These are phyloP conservation scores for Leptarthrus brevirostris DNA, from an alignment of 2,888 invertebrate species.

Conservation along the genomic window DNA sequence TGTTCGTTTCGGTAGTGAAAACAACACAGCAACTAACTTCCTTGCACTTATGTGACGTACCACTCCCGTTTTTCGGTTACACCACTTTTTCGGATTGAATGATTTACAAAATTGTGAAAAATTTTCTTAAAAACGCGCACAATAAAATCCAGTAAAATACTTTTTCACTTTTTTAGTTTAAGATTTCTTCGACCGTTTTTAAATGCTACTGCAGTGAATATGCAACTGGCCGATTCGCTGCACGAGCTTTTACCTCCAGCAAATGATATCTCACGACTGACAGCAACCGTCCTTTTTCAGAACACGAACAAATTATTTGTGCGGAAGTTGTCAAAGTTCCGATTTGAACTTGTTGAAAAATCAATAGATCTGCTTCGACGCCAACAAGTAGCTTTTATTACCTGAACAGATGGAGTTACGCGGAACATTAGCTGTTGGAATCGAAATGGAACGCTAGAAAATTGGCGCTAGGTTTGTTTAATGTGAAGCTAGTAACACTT, in stretches of 20 bases:
- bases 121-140: not conserved
- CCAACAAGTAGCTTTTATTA: not conserved
- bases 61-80: not conserved
- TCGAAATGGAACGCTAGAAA: no score
- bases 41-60: not conserved
- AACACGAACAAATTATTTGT: not conserved
- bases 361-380: constrained; percentile 22
- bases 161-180: no score
- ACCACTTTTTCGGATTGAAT: no score
- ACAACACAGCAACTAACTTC: not conserved
- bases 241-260: not conserved
- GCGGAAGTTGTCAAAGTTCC: constrained; percentile 9
- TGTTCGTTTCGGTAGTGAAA: not conserved
- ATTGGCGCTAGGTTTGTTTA: constrained; percentile 1
- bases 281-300: constrained; percentile 2
- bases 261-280: constrained; percentile 21
- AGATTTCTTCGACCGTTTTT: no score
- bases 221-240: not conserved
- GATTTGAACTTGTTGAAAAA: constrained; percentile 2
- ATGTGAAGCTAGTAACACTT: not conserved
- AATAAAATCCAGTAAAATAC: not conserved
- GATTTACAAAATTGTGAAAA: no score
- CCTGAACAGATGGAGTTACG: no score
- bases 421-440: no score
- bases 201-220: not conserved